Evolutionary conservation across 2,113 vertebrate genomes (phyloP), one percentile per base, ranked within the genome.

Genomic region (Hippocampus mohnikei): DNA sequence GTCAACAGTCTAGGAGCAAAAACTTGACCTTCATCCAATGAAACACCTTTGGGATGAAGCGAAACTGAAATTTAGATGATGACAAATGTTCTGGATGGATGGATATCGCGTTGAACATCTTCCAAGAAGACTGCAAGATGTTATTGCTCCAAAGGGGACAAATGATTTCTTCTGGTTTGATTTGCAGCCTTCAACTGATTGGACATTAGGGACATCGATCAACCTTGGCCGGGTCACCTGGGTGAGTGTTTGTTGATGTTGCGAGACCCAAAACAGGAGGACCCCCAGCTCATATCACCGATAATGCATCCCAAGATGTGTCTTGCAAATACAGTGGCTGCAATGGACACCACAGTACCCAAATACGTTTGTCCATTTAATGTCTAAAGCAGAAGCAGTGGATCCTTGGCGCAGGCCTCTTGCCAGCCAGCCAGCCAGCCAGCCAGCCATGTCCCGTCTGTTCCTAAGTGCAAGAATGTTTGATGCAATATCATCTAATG

Each of bases 381-480:
- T 23, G 67, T 69, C 67, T 58, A 60, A 69, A 80, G 75, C 72
- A 81, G 71, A 79, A n/a, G 78, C 56, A 75, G 85, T 75, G 86
- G 79, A 88, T 87, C 86, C 69, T 72, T 91, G 90, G 86, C 91
- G 83, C 78, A 55, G 83, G 78, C 89, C 73, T 73, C 12, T 11
- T 81, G 89, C 89, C 89, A 90, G 73, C 80, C 87, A 75, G 81
- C 80, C 84, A 80, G 89, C 89, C 89, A 90, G 73, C 80, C 87
- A 75, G 81, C 80, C 84, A 80, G 73, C 80, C 87, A 75, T 88
- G 86, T 91, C 83, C 83, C 86, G 88, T 88, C 87, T 86, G 80
- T 78, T 84, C 80, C 74, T 90, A 89, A 91, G 88, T 90, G 89
- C 90, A 88, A 83, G 84, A 85, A 90, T 89, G 89, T 81, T 88